phyloP scores from a whole-genome alignment of 1,140 invertebrate genomes.

The Drosophila sulfurigaster region DNA sequence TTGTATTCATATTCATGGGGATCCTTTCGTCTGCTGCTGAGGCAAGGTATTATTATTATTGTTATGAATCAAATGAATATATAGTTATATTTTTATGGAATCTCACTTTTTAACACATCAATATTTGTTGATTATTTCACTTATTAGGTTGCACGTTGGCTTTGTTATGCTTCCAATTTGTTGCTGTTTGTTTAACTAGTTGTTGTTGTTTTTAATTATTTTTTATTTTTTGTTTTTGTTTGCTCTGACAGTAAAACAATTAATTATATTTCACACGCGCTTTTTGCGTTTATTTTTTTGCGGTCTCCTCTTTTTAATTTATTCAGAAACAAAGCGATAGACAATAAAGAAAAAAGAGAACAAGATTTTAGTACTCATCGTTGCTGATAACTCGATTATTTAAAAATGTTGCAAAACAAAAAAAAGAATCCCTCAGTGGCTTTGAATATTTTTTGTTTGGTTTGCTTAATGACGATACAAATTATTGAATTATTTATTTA shows the following conservation, averaged over 20 bases:
- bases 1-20: constrained; percentile 9
- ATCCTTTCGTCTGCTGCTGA: constrained; percentile 15
- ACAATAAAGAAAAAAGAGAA: constrained; percentile 16
- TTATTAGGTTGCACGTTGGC: constrained; percentile 28
- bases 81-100: constrained; percentile 11
- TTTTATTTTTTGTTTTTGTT: constrained; percentile 15
- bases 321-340: constrained; percentile 1
- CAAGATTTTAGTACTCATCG: constrained; percentile 37
- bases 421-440: constrained; percentile 22
- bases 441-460: constrained; percentile 33
- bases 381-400: constrained; percentile 58
- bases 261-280: constrained; percentile 55
- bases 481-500: constrained; percentile 61
- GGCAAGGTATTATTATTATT: background rate
- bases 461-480: constrained; percentile 52
- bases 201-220: constrained; percentile 7
- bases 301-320: constrained; percentile 39
- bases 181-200: constrained; percentile 16
- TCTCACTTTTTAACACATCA: constrained; percentile 6
- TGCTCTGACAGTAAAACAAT: constrained; percentile 41
- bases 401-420: constrained; percentile 20
- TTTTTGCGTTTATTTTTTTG: constrained; percentile 25
- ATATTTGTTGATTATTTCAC: constrained; percentile 2
- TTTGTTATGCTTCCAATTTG: constrained; percentile 19
- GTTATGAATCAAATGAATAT: constrained; percentile 22